Percentiles rank a stretch among this genome's conserved stretches.
Evolutionary conservation across 64 coral and sea anemone genomes (phyloP).

Genomic region (Pocillopora verrucosa): DNA sequence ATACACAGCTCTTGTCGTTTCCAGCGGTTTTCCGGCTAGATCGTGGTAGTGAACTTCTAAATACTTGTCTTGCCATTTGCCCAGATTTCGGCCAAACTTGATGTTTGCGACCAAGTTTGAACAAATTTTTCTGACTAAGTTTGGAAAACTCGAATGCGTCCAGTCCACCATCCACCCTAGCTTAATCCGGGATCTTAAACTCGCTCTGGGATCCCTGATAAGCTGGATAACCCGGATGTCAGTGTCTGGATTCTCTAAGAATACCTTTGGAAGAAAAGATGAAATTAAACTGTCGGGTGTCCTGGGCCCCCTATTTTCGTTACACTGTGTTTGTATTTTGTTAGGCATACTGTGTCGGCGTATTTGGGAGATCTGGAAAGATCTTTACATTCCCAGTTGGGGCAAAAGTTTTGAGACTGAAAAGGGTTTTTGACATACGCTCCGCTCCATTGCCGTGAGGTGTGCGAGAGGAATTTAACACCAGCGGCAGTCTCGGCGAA

Average conservation of each 20-base stretch:
- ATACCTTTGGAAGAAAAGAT: not conserved
- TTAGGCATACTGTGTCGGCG: slow-evolving; percentile 1
- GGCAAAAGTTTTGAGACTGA: not conserved
- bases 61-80: not conserved
- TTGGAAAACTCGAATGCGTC: not conserved
- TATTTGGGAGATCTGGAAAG: not conserved
- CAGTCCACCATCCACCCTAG: not conserved
- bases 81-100: not conserved
- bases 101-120: slow-evolving; percentile 22
- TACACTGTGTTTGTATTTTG: slow-evolving; percentile 17
- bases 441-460: not conserved
- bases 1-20: not conserved
- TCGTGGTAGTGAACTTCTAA: slow-evolving; percentile 1
- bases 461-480: not conserved
- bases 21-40: not conserved
- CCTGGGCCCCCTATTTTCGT: slow-evolving; percentile 8
- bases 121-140: not conserved
- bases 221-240: slow-evolving; percentile 7
- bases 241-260: not conserved
- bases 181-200: not conserved
- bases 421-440: slow-evolving; percentile 2
- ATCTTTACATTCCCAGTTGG: not conserved
- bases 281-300: not conserved
- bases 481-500: not conserved
- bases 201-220: not conserved